Percentiles rank a stretch among this genome's conserved stretches.
Conservation (phyloP, 2,797 vertebrate species). For the Falco novaeseelandiae region DNA sequence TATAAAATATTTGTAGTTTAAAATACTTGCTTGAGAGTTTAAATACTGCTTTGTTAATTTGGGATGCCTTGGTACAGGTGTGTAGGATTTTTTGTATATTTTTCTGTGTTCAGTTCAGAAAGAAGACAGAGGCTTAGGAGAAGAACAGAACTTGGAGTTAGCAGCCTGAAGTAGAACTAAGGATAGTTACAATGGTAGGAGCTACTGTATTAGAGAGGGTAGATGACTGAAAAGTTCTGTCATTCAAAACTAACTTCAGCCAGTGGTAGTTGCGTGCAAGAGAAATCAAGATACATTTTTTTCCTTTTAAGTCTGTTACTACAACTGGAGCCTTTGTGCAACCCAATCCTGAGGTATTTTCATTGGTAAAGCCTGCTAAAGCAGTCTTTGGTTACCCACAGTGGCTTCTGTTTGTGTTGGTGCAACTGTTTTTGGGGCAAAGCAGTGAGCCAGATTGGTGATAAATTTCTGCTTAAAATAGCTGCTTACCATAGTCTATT, state of each 20-base stretch:
- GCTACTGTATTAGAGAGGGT: background rate
- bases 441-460: background rate
- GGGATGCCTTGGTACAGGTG: background rate
- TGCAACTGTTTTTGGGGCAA: background rate
- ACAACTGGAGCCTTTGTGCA: background rate
- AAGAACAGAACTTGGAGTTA: background rate
- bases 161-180: background rate
- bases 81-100: background rate
- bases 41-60: background rate
- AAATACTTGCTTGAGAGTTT: background rate
- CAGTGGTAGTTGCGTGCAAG: rapidly evolving
- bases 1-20: background rate
- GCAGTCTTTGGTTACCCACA: background rate
- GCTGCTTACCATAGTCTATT: background rate
- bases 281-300: background rate
- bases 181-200: background rate
- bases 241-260: background rate
- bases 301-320: background rate
- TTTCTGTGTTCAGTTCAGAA: background rate
- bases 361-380: background rate
- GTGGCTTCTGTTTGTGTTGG: background rate
- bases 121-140: background rate
- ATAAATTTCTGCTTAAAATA: background rate
- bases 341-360: background rate
- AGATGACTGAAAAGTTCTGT: background rate